Percentiles rank a stretch among this genome's conserved stretches.
Conservation (phyloP, 2,888 invertebrate genomes). For the Ferrisia virgata region DNA sequence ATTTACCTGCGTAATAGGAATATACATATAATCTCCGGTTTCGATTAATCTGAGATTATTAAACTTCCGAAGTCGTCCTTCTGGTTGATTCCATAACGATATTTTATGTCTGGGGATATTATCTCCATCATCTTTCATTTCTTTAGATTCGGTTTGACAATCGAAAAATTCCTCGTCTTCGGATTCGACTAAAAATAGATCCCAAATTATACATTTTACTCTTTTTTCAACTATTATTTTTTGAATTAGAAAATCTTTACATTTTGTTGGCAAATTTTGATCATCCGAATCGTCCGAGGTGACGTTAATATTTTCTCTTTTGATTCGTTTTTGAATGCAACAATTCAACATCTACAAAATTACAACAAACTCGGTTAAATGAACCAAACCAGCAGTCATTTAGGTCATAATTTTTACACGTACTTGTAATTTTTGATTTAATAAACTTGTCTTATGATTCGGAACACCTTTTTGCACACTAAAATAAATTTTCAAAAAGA, state of each 20-base stretch:
- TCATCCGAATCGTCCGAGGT: constrained; percentile 34
- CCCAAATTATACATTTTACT: background rate
- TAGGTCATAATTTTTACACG: constrained; percentile 52
- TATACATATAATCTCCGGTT: constrained; percentile 69
- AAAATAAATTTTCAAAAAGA: constrained; percentile 51
- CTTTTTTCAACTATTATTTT: background rate
- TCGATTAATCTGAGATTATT: constrained; percentile 66
- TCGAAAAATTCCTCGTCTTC: constrained; percentile 42
- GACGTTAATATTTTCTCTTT: constrained; percentile 51
- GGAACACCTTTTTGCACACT: constrained; percentile 79
- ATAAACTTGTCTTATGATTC: constrained; percentile 81
- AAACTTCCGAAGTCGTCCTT: constrained; percentile 68
- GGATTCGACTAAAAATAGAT: background rate
- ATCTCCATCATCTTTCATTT: background rate
- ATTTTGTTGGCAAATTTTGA: constrained; percentile 1
- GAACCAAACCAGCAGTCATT: constrained; percentile 10
- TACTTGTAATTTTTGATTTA: constrained; percentile 92
- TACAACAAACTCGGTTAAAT: background rate
- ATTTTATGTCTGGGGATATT: constrained; percentile 48
- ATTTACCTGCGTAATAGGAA: constrained; percentile 68
- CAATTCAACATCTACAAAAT: constrained; percentile 65
- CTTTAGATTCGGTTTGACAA: constrained; percentile 30
- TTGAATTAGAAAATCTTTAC: background rate
- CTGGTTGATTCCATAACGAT: constrained; percentile 62
- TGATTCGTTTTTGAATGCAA: constrained; percentile 66